Evolutionary conservation across 92 coral and sea anemone genomes (phyloP), one percentile per base, ranked within the genome.

Genomic region (Montipora capitata): DNA sequence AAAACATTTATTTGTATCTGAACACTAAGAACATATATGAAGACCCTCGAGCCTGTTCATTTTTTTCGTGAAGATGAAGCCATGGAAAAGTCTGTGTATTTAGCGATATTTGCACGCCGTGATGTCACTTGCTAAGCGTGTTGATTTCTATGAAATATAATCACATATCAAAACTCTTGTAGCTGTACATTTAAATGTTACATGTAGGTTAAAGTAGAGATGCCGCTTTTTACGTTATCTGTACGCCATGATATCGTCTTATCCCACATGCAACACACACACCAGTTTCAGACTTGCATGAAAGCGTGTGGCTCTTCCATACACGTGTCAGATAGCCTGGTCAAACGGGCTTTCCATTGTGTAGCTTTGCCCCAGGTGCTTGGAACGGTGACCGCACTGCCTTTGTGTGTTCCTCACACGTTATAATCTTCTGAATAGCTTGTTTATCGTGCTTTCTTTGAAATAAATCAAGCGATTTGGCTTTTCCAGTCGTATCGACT

Each of bases 361-460:
- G 72, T 10, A 4, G 39, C 0, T 4, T 43, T 62, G 16, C 7
- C 67, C 82, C 89, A 85, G 89, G 89, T 85, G 89, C 76, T 40
- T 52, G 15, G 82, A 67, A 16, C 62, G 16, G 89, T 65, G 82
- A 85, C 74, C 68, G 62, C 83, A 18, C 4, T 38, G 2, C 63
- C 67, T 75, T 85, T 77, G 79, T 77, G 27, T 18, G 18, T 76
- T 66, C 65, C 83, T 65, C 83, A 66, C 67, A 68, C 89, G 83
- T 61, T 68, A n/a, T 67, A 75, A 72, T 77, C 89, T 27, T 62
- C 82, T 85, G 79, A 85, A 85, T 85, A 66, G 89, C 74, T 85
- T 85, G 89, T 85, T 85, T 85, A 85, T 85, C 81, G 83, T 63
- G 67, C 89, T 76, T 77, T 85, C 89, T 75, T 85, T 85, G 56